phyloP scores from a whole-genome alignment of 2,888 invertebrate genomes.

The Chironomus tentans region DNA sequence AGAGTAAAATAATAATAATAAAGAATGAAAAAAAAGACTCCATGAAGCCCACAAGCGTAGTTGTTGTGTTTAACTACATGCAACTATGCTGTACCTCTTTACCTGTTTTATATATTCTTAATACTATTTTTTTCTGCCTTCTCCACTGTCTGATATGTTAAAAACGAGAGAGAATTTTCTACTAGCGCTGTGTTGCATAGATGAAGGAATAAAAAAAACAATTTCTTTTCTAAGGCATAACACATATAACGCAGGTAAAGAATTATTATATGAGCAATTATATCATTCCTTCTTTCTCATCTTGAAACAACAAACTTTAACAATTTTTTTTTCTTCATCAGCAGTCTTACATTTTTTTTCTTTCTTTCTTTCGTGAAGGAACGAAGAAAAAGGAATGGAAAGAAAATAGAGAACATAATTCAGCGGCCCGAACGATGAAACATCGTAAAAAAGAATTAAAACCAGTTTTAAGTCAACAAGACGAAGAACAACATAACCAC shows the following conservation, averaged over 20 bases:
- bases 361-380: no score
- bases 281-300: slow-evolving; percentile 16
- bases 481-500: slow-evolving; percentile 19
- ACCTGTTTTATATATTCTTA: not conserved
- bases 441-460: not conserved
- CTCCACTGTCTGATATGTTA: no score
- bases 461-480: slow-evolving; percentile 2
- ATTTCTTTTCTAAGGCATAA: not conserved
- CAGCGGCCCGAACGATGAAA: slow-evolving; percentile 5
- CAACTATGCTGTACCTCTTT: slow-evolving; percentile 20
- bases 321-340: not conserved
- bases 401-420: slow-evolving; percentile 18
- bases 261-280: slow-evolving; percentile 27
- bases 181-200: not conserved
- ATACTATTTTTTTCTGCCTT: no score
- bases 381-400: not conserved
- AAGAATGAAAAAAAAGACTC: not conserved
- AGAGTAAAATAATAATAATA: not conserved
- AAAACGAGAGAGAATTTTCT: no score
- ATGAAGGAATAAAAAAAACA: not conserved
- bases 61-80: slow-evolving; percentile 13
- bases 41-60: not conserved
- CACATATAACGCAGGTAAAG: slow-evolving; percentile 16
- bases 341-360: not conserved
- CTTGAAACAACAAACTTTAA: slow-evolving; percentile 19